Percentiles rank a stretch among this genome's conserved stretches.
These are phyloP conservation scores for Platorchestia sp. DNA, from an alignment of 1,140 invertebrate species.

Conservation along the genomic window DNA sequence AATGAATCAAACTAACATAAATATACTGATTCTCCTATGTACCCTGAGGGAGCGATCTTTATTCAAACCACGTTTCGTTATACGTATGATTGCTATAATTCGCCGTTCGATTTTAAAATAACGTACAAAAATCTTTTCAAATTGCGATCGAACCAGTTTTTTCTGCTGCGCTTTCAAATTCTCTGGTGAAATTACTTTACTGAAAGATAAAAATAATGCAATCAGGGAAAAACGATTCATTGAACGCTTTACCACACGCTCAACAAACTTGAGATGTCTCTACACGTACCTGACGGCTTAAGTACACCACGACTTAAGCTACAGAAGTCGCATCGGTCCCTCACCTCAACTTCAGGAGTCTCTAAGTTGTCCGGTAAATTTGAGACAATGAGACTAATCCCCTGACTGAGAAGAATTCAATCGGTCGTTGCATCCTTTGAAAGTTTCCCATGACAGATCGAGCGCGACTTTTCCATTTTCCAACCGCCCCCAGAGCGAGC, in stretches of 20 bases:
- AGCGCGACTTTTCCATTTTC: background rate
- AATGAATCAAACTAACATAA: too few relatives aligned
- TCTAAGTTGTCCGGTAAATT: background rate
- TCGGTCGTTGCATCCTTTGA: background rate
- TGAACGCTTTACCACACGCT: background rate
- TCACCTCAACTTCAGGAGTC: background rate
- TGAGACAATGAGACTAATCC: background rate
- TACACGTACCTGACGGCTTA: background rate
- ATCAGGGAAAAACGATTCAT: background rate
- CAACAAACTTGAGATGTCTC: background rate
- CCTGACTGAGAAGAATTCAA: background rate
- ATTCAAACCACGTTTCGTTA: too few relatives aligned
- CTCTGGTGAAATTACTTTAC: too few relatives aligned
- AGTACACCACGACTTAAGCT: background rate
- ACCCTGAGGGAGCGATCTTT: too few relatives aligned
- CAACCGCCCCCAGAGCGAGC: background rate
- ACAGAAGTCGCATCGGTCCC: background rate
- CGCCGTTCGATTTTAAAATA: too few relatives aligned
- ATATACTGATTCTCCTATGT: too few relatives aligned
- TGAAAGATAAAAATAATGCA: too few relatives aligned
- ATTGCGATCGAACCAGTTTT: too few relatives aligned
- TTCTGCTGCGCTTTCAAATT: too few relatives aligned
- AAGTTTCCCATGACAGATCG: background rate
- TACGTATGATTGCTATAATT: too few relatives aligned
- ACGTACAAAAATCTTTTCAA: too few relatives aligned